These are phyloP conservation scores for Acrossocheilus wenchowensis DNA, from an alignment of 2,797 vertebrate species.

Conservation along the genomic window DNA sequence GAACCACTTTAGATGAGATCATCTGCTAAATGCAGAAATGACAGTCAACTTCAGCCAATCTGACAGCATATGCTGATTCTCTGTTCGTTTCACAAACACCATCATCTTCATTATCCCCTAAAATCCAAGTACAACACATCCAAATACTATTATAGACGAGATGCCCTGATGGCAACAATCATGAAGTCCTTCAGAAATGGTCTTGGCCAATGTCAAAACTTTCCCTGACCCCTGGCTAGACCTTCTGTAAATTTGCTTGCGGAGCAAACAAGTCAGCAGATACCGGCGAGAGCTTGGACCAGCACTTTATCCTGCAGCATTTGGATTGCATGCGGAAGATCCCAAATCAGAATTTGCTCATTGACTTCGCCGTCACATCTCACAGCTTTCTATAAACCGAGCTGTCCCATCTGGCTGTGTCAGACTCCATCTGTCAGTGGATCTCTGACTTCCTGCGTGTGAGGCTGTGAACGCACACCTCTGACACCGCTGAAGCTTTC, in stretches of 20 bases:
- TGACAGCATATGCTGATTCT: background rate
- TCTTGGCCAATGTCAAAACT: background rate
- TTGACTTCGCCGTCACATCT: background rate
- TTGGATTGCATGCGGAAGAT: background rate
- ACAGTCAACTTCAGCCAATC: background rate
- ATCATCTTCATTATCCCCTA: background rate
- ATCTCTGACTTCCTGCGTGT: background rate
- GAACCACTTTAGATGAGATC: background rate
- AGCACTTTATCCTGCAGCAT: background rate
- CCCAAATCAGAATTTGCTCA: constrained; percentile 7
- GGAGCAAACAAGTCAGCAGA: constrained; percentile 22
- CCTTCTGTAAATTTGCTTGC: background rate
- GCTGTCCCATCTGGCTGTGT: background rate
- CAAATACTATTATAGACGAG: background rate
- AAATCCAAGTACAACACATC: background rate
- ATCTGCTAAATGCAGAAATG: background rate
- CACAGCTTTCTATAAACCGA: background rate
- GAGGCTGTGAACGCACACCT: constrained; percentile 14
- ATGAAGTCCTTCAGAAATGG: background rate
- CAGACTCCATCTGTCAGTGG: constrained; percentile 30
- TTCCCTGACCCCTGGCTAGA: background rate
- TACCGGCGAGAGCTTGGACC: background rate
- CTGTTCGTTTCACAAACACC: background rate
- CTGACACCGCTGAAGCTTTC: background rate
- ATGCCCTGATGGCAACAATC: background rate